Conservation (phyloP, 2,888 invertebrate genomes). For the Timema podura region DNA sequence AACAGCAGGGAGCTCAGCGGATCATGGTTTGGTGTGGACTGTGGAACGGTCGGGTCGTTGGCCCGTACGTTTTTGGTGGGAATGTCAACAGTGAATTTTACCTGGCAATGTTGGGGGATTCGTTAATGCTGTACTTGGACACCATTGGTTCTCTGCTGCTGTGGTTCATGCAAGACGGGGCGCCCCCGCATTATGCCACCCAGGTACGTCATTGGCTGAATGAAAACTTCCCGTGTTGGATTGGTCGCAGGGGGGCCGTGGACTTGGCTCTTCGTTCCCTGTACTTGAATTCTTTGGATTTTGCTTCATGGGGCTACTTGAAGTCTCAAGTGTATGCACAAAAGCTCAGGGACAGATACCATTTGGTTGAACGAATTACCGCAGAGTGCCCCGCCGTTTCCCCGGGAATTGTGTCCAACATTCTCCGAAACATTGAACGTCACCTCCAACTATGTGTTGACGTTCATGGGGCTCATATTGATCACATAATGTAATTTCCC, state of each 20-base stretch:
- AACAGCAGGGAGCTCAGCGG: neutral
- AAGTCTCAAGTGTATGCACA: no score
- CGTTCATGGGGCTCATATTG: no score
- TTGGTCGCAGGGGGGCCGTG: neutral
- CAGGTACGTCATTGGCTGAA: neutral
- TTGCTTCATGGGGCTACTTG: neutral
- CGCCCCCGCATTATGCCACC: neutral
- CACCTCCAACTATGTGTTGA: no score
- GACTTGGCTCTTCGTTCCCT: neutral
- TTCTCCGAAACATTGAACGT: no score
- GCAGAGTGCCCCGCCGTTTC: neutral
- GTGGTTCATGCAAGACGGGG: neutral
- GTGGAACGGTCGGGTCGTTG: neutral
- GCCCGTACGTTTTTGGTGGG: neutral
- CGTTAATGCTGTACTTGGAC: neutral
- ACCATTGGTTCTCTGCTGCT: neutral
- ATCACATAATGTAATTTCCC: no score
- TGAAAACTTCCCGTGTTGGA: neutral
- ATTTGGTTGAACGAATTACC: neutral
- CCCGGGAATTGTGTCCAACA: no score
- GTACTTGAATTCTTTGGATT: neutral
- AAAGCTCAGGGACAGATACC: neutral
- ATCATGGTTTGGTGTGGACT: neutral
- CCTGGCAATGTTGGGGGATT: conserved; percentile 3
- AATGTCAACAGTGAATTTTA: neutral